Conservation (phyloP, 2,888 invertebrate genomes). For the Odontocerum albicorne region DNA sequence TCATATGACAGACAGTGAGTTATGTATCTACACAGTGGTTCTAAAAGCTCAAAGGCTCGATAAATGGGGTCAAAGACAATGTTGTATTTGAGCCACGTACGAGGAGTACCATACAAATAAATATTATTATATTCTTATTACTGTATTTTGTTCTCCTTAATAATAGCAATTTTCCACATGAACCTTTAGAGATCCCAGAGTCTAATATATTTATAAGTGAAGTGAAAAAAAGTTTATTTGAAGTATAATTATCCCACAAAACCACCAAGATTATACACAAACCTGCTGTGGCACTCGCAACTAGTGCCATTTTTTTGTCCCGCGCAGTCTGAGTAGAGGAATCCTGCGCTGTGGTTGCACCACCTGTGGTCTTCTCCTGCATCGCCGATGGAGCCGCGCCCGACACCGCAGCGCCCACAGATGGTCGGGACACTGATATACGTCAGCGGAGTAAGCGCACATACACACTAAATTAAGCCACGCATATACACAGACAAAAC, state of each 20-base stretch:
- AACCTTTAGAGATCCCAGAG: too few relatives aligned
- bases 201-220: too few relatives aligned
- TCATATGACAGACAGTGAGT: too few relatives aligned
- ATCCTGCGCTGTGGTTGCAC: conserved; percentile 8
- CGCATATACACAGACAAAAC: conserved; percentile 43
- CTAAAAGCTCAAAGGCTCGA: too few relatives aligned
- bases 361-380: conserved; percentile 33
- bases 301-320: conserved; percentile 6
- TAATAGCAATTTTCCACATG: too few relatives aligned
- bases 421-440: conserved; percentile 40
- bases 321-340: not conserved
- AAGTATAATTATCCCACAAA: not conserved
- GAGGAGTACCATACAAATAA: too few relatives aligned
- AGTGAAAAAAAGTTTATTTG: not conserved
- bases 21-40: too few relatives aligned
- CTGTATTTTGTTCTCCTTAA: too few relatives aligned
- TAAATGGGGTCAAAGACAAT: too few relatives aligned
- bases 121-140: too few relatives aligned
- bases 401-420: conserved; percentile 43
- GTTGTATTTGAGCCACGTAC: too few relatives aligned
- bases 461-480: conserved; percentile 54
- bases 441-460: conserved; percentile 50
- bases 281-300: conserved; percentile 1
- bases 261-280: too few relatives aligned
- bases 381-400: conserved; percentile 46